Evolutionary conservation across 1,140 invertebrate species (phyloP).

Genomic region (Drosophila grimshawi): DNA sequence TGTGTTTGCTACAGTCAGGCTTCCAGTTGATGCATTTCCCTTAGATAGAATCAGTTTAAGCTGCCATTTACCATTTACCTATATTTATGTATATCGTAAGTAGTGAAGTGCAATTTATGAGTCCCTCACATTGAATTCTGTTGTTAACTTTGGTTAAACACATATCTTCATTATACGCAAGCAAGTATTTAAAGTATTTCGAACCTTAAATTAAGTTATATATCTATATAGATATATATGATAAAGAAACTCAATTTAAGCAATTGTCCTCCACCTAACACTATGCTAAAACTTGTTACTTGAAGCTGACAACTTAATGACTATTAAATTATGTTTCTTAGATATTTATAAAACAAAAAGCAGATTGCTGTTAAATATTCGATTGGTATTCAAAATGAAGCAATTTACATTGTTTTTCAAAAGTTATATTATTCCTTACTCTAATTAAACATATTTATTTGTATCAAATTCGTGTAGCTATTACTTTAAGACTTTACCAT

Average conservation of each 20-base stretch:
- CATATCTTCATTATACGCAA: slow-evolving; percentile 17
- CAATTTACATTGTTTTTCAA: slow-evolving; percentile 56
- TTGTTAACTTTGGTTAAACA: slow-evolving; percentile 5
- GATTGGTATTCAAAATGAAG: slow-evolving; percentile 52
- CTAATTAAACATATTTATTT: slow-evolving; percentile 40
- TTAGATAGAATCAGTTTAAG: slow-evolving; percentile 50
- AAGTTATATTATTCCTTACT: slow-evolving; percentile 12
- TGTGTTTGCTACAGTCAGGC: slow-evolving; percentile 2
- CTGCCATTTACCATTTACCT: slow-evolving; percentile 50
- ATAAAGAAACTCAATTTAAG: neutral
- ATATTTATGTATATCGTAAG: neutral
- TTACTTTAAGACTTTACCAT: slow-evolving; percentile 4
- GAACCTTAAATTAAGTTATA: slow-evolving; percentile 32
- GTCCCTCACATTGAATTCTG: slow-evolving; percentile 4
- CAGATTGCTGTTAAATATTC: slow-evolving; percentile 55
- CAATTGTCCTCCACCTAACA: slow-evolving; percentile 1
- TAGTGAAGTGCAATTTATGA: slow-evolving; percentile 7
- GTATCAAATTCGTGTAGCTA: slow-evolving; percentile 22
- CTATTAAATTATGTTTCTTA: slow-evolving; percentile 19
- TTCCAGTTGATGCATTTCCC: slow-evolving; percentile 43
- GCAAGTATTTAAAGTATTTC: slow-evolving; percentile 32
- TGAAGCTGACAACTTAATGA: slow-evolving; percentile 16
- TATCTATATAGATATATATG: no score
- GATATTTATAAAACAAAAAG: slow-evolving; percentile 11
- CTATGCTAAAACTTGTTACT: slow-evolving; percentile 14